Evolutionary conservation across 2,113 vertebrate genomes (phyloP).

Genomic region (Marcusenius ussheri): DNA sequence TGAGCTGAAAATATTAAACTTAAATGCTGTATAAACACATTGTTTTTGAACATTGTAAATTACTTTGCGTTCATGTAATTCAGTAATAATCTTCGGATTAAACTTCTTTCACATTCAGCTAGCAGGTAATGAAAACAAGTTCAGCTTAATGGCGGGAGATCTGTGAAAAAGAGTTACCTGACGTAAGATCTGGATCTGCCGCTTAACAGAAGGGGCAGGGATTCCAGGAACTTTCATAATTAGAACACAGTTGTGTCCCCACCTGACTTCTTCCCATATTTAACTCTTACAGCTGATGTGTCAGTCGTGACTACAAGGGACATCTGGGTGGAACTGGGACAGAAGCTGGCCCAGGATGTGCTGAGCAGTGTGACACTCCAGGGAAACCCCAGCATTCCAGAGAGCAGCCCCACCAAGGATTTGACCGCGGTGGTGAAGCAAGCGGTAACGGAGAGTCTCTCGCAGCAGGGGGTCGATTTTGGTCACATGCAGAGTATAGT

Average conservation of each 20-base stretch:
- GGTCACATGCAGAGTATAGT: not conserved
- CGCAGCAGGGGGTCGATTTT: conserved; percentile 17
- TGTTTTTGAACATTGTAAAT: not conserved
- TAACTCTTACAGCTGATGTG: not conserved
- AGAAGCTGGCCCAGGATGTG: not conserved
- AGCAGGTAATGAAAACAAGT: not conserved
- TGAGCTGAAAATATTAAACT: not conserved
- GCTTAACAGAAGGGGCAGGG: not conserved
- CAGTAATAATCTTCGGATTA: not conserved
- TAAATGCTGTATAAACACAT: not conserved
- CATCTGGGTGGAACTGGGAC: not conserved
- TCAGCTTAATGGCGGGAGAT: not conserved
- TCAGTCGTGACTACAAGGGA: not conserved
- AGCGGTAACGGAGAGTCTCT: conserved; percentile 30
- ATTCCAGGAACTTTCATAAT: not conserved
- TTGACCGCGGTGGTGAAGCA: not conserved
- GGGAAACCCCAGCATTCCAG: not conserved
- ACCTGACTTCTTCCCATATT: not conserved
- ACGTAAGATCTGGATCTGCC: not conserved
- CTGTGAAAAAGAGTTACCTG: not conserved
- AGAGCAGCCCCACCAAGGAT: not conserved
- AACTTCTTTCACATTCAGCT: not conserved
- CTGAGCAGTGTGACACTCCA: not conserved
- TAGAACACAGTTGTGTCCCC: not conserved
- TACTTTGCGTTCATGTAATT: not conserved